Evolutionary conservation across 2,113 vertebrate genomes (phyloP).

Genomic region (Leiothrix lutea): DNA sequence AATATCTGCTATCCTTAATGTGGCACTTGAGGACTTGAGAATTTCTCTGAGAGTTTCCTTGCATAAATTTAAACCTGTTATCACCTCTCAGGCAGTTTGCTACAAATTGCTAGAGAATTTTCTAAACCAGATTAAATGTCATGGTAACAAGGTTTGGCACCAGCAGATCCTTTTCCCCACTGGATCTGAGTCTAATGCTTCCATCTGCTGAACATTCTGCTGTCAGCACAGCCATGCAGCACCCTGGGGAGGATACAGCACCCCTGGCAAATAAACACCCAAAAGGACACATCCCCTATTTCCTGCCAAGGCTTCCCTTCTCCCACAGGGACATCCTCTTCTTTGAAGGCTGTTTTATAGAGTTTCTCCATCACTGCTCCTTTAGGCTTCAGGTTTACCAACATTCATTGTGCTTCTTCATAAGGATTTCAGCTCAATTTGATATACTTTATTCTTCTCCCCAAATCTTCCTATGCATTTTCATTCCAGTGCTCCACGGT

Average conservation of each 20-base stretch:
- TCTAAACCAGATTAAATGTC: not conserved
- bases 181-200: not conserved
- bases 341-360: not conserved
- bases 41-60: not conserved
- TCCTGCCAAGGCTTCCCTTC: not conserved
- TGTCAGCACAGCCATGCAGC: not conserved
- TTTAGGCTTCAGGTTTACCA: not conserved
- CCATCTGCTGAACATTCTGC: not conserved
- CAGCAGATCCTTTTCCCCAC: not conserved
- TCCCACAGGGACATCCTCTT: not conserved
- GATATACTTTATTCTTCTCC: not conserved
- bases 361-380: not conserved
- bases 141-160: not conserved
- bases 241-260: not conserved
- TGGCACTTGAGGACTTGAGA: not conserved
- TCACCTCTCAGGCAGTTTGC: not conserved
- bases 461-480: not conserved
- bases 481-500: not conserved
- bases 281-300: not conserved
- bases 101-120: not conserved
- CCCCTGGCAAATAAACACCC: not conserved
- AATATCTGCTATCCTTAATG: not conserved
- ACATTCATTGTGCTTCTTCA: not conserved
- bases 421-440: not conserved
- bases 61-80: not conserved